Evolutionary conservation across 2,797 vertebrate species (phyloP).

Genomic region (Pipistrellus kuhlii): DNA sequence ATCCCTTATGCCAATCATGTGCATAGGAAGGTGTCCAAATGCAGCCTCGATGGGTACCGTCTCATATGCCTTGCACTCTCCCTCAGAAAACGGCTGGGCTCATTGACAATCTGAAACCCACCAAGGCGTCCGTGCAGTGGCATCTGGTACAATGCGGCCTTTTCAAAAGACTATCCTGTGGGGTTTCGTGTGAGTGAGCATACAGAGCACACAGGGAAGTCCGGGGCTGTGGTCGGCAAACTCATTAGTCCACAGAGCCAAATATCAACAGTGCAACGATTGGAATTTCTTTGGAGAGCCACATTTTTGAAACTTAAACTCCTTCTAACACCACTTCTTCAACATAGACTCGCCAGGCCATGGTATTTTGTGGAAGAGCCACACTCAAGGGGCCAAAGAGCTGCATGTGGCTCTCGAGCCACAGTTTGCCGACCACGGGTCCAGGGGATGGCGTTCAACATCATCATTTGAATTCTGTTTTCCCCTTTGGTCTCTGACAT

Average conservation of each 20-base stretch:
- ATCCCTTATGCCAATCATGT: not conserved
- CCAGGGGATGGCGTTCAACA: not conserved
- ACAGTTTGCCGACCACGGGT: too few species aligned
- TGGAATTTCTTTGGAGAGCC: too few species aligned
- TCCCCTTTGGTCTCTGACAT: not conserved
- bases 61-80: not conserved
- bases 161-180: not conserved
- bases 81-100: not conserved
- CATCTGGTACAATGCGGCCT: not conserved
- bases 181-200: not conserved
- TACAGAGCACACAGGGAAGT: not conserved
- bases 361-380: too few species aligned
- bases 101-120: not conserved
- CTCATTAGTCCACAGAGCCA: too few species aligned
- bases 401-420: too few species aligned
- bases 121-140: not conserved
- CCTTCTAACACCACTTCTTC: too few species aligned
- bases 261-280: too few species aligned
- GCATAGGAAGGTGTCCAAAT: conserved; percentile 57
- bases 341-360: too few species aligned
- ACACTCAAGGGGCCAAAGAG: too few species aligned
- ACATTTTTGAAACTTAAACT: too few species aligned
- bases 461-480: not conserved
- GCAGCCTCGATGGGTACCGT: not conserved
- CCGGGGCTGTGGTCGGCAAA: not conserved